These are phyloP conservation scores for Lycaena phlaeas DNA, from an alignment of 2,888 invertebrate species.

Conservation along the genomic window DNA sequence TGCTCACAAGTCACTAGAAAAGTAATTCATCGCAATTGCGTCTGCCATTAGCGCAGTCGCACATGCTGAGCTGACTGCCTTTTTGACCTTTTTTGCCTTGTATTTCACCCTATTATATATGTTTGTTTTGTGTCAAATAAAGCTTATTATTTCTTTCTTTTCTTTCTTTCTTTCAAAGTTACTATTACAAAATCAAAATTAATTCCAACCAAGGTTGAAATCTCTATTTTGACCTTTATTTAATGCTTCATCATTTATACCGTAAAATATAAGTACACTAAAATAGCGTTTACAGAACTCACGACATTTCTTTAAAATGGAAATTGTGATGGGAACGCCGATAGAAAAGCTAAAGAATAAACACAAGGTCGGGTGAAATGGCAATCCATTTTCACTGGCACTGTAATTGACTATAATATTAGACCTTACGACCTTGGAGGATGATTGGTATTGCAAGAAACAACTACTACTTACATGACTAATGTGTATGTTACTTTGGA, in stretches of 20 bases:
- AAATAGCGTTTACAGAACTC: not conserved
- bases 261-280: not conserved
- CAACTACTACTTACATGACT: not conserved
- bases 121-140: no score
- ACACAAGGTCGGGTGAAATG: not conserved
- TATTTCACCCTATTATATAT: no score
- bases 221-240: not conserved
- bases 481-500: not conserved
- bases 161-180: no score
- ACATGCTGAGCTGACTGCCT: no score
- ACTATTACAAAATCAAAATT: no score
- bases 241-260: not conserved
- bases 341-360: not conserved
- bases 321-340: not conserved
- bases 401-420: slow-evolving; percentile 17
- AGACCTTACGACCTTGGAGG: slow-evolving; percentile 11
- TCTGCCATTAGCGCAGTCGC: no score
- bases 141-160: no score
- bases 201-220: not conserved
- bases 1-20: no score
- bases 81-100: no score
- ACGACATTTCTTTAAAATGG: not conserved
- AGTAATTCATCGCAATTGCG: no score
- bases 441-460: not conserved
- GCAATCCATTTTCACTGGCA: slow-evolving; percentile 19